These are phyloP conservation scores for Drosophila kepulauana DNA, from an alignment of 1,140 invertebrate species.

Conservation along the genomic window DNA sequence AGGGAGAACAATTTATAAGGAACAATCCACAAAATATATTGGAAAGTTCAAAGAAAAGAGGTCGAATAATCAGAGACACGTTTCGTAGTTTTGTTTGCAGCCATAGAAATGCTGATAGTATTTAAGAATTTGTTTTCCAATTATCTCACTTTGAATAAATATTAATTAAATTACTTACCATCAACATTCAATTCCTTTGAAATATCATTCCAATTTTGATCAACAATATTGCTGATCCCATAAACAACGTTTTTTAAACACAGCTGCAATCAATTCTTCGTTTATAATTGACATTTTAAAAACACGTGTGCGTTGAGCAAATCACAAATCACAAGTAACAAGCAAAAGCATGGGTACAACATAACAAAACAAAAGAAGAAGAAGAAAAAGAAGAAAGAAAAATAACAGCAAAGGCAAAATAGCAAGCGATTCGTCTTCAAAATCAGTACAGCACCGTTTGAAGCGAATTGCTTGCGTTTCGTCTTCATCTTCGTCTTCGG, in stretches of 20 bases:
- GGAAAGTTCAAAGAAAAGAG: constrained; percentile 23
- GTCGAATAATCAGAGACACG: constrained; percentile 33
- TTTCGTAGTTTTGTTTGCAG: constrained; percentile 42
- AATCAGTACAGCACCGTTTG: constrained; percentile 12
- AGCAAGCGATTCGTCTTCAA: constrained; percentile 27
- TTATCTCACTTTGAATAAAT: constrained; percentile 10
- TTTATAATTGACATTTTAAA: constrained; percentile 20
- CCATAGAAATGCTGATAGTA: constrained; percentile 40
- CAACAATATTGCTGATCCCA: constrained; percentile 11
- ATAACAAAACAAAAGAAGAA: constrained; percentile 17
- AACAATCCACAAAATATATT: constrained; percentile 13
- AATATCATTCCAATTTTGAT: constrained; percentile 33
- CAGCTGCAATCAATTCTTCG: constrained; percentile 29
- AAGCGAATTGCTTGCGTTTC: background rate
- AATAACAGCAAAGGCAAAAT: background rate
- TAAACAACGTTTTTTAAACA: constrained; percentile 15
- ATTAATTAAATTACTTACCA: constrained; percentile 33
- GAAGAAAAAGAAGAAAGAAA: constrained; percentile 11
- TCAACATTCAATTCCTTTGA: constrained; percentile 29
- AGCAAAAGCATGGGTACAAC: constrained; percentile 1
- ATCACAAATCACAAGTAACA: background rate
- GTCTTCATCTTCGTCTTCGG: background rate
- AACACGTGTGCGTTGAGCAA: too few species aligned
- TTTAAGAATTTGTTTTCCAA: constrained; percentile 23
- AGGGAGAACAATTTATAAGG: constrained; percentile 21